These are phyloP conservation scores for Tribolium castaneum DNA, from an alignment of 1,140 invertebrate genomes.

Conservation along the genomic window DNA sequence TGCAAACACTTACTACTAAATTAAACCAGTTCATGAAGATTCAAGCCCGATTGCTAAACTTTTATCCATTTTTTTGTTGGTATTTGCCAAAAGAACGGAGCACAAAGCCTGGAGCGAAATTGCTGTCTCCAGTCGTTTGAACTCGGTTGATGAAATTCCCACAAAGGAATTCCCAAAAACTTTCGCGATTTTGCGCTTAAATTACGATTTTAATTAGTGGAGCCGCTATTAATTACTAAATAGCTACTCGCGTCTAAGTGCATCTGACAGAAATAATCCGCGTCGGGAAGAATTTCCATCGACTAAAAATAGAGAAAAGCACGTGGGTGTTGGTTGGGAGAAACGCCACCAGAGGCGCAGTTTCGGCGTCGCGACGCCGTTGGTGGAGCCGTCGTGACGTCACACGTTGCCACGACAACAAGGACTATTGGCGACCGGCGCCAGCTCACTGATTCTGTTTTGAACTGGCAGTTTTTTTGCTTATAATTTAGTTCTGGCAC, in stretches of 20 bases:
- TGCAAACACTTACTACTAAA: neutral
- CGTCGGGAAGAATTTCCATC: neutral
- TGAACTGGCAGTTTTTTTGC: constrained; percentile 43
- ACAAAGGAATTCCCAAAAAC: neutral
- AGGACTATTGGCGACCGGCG: constrained; percentile 37
- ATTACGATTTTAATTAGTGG: constrained; percentile 15
- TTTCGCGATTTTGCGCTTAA: neutral
- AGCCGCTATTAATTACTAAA: constrained; percentile 30
- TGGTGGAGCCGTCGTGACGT: constrained; percentile 42
- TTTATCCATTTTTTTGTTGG: too few relatives aligned
- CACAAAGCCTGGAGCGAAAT: neutral
- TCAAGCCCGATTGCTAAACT: too few relatives aligned
- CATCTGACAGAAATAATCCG: constrained; percentile 27
- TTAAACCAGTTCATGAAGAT: neutral
- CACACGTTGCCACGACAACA: constrained; percentile 24
- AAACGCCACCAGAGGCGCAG: neutral
- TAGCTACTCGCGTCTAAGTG: constrained; percentile 1
- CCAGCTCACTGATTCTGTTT: constrained; percentile 40
- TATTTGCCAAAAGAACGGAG: neutral
- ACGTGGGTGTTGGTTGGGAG: constrained; percentile 6
- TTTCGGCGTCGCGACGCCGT: constrained; percentile 29
- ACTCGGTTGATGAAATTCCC: constrained; percentile 1
- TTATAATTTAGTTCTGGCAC: constrained; percentile 42
- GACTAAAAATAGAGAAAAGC: constrained; percentile 37
- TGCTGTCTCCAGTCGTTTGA: constrained; percentile 14